Conservation (phyloP, 92 coral and sea anemone genomes). For the Palythoa heliodiscus region DNA sequence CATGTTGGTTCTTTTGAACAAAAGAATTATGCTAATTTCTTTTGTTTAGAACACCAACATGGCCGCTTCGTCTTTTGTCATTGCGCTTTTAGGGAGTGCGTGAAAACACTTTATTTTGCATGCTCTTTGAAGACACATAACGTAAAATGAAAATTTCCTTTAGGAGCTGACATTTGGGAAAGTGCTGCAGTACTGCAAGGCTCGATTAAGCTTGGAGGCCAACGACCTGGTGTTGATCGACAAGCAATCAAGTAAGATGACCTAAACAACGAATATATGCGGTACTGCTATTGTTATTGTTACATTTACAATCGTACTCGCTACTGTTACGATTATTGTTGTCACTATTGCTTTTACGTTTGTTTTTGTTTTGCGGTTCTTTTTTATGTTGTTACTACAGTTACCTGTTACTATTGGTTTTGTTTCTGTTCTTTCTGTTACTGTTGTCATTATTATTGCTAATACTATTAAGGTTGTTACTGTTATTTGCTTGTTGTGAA, state of each 20-base stretch:
- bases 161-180: slow-evolving; percentile 98
- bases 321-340: not conserved
- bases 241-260: slow-evolving; percentile 81
- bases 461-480: not conserved
- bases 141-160: not conserved
- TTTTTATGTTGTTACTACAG: not conserved
- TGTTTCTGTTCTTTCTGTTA: not conserved
- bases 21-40: too few relatives aligned
- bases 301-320: not conserved
- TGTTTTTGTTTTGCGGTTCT: not conserved
- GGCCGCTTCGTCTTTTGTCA: too few relatives aligned
- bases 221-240: slow-evolving; percentile 78
- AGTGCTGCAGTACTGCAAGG: slow-evolving; percentile 73
- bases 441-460: not conserved
- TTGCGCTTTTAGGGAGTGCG: too few relatives aligned
- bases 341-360: not conserved
- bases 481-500: not conserved
- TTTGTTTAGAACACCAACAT: too few relatives aligned
- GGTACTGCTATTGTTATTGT: not conserved
- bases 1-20: too few relatives aligned
- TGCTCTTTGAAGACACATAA: not conserved
- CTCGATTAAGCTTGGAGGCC: slow-evolving; percentile 70
- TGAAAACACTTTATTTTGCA: too few relatives aligned
- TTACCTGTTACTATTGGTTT: not conserved
- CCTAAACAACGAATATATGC: not conserved